phyloP scores from a whole-genome alignment of 2,888 invertebrate genomes.

The Drosophila mimetica region DNA sequence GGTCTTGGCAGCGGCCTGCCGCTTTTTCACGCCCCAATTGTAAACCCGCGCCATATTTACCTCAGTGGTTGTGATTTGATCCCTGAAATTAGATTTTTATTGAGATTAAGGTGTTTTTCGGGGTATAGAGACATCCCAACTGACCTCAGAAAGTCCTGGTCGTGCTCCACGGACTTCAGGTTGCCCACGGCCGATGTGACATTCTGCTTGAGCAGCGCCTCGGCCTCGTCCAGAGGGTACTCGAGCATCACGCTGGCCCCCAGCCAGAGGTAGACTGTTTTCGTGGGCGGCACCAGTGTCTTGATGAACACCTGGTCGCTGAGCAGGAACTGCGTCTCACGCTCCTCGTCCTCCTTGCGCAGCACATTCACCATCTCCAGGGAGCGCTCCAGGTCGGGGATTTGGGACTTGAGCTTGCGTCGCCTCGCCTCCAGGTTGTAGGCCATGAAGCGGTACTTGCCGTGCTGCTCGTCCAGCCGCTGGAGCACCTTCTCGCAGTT shows the following conservation, averaged over 20 bases:
- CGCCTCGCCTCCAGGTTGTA: slow-evolving; percentile 94
- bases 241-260: slow-evolving; percentile 99
- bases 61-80: slow-evolving; percentile 99
- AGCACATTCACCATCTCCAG: slow-evolving; percentile 96
- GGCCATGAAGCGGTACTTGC: slow-evolving; percentile 99
- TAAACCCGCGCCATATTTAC: slow-evolving; percentile 99
- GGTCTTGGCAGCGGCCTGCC: slow-evolving; percentile 89
- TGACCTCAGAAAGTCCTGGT: slow-evolving; percentile 95
- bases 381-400: slow-evolving; percentile 97
- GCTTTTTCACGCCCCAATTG: slow-evolving; percentile 98
- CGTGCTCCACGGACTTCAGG: slow-evolving; percentile 93
- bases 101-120: neutral
- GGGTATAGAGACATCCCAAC: neutral
- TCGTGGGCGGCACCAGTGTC: slow-evolving; percentile 94
- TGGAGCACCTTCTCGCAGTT: slow-evolving; percentile 94
- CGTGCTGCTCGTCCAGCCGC: slow-evolving; percentile 95
- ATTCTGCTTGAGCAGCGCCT: slow-evolving; percentile 92
- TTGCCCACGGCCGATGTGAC: slow-evolving; percentile 93
- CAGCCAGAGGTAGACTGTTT: slow-evolving; percentile 93
- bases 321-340: slow-evolving; percentile 94
- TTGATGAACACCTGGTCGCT: slow-evolving; percentile 95
- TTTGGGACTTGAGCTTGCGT: slow-evolving; percentile 93
- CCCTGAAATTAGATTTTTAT: slow-evolving; percentile 85
- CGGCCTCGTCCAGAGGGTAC: slow-evolving; percentile 96
- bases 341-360: slow-evolving; percentile 90